phyloP scores from a whole-genome alignment of 2,797 vertebrate genomes.

The Adrianichthys oophorus region DNA sequence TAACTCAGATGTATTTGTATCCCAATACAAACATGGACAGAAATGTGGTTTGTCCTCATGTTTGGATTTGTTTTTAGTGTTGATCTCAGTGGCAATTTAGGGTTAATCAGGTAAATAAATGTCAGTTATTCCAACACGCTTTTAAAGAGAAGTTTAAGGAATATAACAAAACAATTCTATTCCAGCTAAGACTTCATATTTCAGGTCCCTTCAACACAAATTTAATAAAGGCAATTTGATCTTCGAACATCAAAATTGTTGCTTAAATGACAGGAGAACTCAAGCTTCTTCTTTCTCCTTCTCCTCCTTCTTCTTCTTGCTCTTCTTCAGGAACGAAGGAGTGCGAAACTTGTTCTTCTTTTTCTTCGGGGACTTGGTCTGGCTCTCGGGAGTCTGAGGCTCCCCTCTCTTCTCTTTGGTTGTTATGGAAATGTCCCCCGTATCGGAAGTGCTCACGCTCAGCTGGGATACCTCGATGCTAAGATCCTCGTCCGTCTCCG shows the following conservation, averaged over 20 bases:
- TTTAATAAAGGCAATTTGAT: slow-evolving; percentile 34
- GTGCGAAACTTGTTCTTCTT: slow-evolving; percentile 98
- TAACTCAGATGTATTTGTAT: slow-evolving; percentile 18
- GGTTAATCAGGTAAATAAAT: slow-evolving; percentile 15
- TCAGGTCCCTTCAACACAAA: slow-evolving; percentile 43
- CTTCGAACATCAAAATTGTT: slow-evolving; percentile 15
- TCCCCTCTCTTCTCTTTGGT: slow-evolving; percentile 84
- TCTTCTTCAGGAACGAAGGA: slow-evolving; percentile 94
- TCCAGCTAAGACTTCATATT: slow-evolving; percentile 34
- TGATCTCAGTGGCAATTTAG: slow-evolving; percentile 23
- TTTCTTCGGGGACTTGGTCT: slow-evolving; percentile 92
- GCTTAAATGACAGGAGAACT: slow-evolving; percentile 22
- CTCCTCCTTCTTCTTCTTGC: slow-evolving; percentile 91
- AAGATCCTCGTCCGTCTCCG: slow-evolving; percentile 86
- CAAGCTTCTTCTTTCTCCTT: slow-evolving; percentile 78
- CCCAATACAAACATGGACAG: slow-evolving; percentile 57
- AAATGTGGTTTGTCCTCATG: slow-evolving; percentile 19
- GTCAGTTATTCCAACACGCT: slow-evolving; percentile 16
- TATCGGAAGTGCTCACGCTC: slow-evolving; percentile 84
- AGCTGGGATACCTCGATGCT: slow-evolving; percentile 85
- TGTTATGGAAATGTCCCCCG: slow-evolving; percentile 85
- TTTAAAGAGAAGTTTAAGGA: slow-evolving; percentile 21
- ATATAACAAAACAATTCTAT: slow-evolving; percentile 18
- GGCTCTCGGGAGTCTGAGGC: slow-evolving; percentile 86
- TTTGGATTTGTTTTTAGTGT: slow-evolving; percentile 17